Percentiles rank a stretch among this genome's conserved stretches.
These are phyloP conservation scores for Gymnocypris eckloni DNA, from an alignment of 2,797 vertebrate genomes.

Conservation along the genomic window DNA sequence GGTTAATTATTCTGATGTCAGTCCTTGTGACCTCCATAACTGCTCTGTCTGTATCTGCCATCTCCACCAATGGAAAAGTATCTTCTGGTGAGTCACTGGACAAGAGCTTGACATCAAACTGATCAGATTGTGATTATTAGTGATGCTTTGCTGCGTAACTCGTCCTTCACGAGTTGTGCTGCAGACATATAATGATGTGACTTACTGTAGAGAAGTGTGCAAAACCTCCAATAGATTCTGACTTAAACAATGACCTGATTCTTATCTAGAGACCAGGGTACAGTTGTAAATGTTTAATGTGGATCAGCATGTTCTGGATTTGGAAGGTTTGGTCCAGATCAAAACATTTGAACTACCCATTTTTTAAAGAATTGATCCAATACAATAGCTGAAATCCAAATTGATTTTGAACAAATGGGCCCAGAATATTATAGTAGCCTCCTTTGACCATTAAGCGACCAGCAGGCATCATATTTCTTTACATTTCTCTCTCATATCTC, in stretches of 20 bases:
- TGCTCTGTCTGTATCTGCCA: constrained; percentile 78
- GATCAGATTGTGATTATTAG: not conserved
- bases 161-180: not conserved
- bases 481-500: not conserved
- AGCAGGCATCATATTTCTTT: not conserved
- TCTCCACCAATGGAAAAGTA: constrained; percentile 81
- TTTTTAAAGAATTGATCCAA: not conserved
- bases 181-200: no score
- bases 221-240: not conserved
- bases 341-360: not conserved
- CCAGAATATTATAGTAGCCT: not conserved
- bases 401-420: not conserved
- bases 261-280: not conserved
- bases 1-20: constrained; percentile 79
- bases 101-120: not conserved
- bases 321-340: not conserved
- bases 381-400: not conserved
- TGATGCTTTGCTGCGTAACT: not conserved
- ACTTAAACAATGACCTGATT: not conserved
- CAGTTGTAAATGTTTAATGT: not conserved
- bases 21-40: constrained; percentile 75
- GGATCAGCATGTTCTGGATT: not conserved
- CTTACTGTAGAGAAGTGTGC: not conserved
- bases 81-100: constrained; percentile 70
- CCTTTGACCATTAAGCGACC: not conserved